phyloP scores from a whole-genome alignment of 1,140 invertebrate species.

The Scaptomyza pallida region DNA sequence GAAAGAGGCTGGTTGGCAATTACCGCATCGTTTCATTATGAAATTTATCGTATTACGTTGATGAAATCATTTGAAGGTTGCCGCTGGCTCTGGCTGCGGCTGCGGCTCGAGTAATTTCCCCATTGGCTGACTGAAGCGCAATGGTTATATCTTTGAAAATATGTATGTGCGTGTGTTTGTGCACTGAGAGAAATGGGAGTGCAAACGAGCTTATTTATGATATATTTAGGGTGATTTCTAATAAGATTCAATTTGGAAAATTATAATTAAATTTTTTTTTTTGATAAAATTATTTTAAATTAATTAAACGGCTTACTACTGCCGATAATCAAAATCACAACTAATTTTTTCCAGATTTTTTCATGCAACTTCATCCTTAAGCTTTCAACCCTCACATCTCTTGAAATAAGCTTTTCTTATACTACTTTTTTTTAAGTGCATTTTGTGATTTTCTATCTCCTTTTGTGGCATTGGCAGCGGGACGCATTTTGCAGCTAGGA shows the following conservation, averaged over 20 bases:
- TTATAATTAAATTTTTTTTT: no score
- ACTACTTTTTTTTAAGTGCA: background rate
- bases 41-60: constrained; percentile 80
- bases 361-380: no score
- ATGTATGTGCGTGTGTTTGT: background rate
- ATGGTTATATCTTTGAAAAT: constrained; percentile 6
- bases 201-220: no score
- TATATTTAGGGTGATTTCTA: no score
- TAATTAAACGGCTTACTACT: no score
- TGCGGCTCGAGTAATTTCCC: constrained; percentile 60
- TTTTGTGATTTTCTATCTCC: constrained; percentile 6
- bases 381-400: no score
- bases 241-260: no score
- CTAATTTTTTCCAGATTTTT: no score
- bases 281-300: no score
- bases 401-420: no score
- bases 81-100: constrained; percentile 30
- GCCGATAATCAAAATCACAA: no score
- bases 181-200: background rate
- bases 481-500: constrained; percentile 65
- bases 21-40: constrained; percentile 77
- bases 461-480: constrained; percentile 35
- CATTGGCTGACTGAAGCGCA: constrained; percentile 51
- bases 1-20: constrained; percentile 47
- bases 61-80: constrained; percentile 74